A percentile compares a stretch with the other conserved stretches of the same genome.
Conservation (phyloP, 2,888 invertebrate species). For the Caenorhabditis sinica region DNA sequence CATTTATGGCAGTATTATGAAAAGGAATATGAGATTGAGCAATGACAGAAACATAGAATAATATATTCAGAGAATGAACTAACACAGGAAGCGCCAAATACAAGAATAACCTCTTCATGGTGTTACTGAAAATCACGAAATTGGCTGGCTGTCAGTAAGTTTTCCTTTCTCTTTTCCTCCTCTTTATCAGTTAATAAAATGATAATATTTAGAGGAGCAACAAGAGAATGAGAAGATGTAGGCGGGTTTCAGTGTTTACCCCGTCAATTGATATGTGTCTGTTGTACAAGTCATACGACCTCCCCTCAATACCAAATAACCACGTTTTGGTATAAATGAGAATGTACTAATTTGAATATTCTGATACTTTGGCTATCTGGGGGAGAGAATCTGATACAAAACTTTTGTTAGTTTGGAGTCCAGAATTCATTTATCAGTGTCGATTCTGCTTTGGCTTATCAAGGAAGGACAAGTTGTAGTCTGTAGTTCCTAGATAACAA, state of each 20-base stretch:
- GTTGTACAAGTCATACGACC: constrained; percentile 32
- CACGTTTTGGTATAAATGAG: neutral
- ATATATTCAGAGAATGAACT: constrained; percentile 31
- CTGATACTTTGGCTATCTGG: too few relatives aligned
- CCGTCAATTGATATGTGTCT: constrained; percentile 31
- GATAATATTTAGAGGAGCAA: constrained; percentile 9
- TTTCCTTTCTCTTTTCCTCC: neutral
- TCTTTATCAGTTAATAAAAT: neutral
- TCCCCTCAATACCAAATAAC: neutral
- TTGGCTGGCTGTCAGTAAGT: constrained; percentile 3
- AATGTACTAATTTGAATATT: too few relatives aligned
- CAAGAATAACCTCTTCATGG: constrained; percentile 30
- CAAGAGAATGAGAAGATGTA: constrained; percentile 12
- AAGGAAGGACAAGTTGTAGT: too few relatives aligned
- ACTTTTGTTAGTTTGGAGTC: neutral
- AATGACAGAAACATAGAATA: constrained; percentile 53
- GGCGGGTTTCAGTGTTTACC: constrained; percentile 35
- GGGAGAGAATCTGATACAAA: neutral
- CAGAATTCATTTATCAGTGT: too few relatives aligned
- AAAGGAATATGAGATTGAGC: constrained; percentile 65
- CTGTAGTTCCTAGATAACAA: too few relatives aligned
- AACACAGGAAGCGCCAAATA: constrained; percentile 10
- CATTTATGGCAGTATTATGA: constrained; percentile 42
- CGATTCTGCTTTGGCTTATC: too few relatives aligned
- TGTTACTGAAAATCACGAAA: constrained; percentile 1